Conservation (phyloP, 2,113 vertebrate species). For the Procavia capensis region DNA sequence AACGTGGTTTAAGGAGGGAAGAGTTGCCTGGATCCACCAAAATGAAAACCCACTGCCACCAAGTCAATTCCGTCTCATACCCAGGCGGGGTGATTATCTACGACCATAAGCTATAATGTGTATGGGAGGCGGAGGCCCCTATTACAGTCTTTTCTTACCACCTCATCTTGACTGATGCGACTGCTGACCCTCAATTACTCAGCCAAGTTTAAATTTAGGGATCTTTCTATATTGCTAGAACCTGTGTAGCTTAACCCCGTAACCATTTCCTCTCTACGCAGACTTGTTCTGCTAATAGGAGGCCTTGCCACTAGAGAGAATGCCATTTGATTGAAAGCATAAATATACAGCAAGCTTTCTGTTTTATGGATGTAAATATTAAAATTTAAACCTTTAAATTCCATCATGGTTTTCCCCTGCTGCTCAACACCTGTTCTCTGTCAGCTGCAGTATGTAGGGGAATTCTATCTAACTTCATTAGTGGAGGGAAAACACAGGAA, state of each 20-base stretch:
- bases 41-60: too few relatives aligned
- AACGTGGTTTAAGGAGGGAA: not conserved
- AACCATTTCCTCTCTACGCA: not conserved
- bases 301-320: not conserved
- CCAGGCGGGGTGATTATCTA: not conserved
- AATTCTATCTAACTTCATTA: conserved; percentile 60
- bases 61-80: too few relatives aligned
- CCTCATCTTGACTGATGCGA: not conserved
- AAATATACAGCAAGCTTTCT: not conserved
- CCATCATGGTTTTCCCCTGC: conserved; percentile 7
- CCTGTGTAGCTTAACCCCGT: not conserved
- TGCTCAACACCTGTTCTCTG: conserved; percentile 34
- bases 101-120: not conserved
- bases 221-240: not conserved
- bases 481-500: conserved; percentile 49
- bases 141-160: not conserved
- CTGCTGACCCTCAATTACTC: not conserved
- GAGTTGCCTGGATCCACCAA: not conserved
- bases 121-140: not conserved
- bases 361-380: not conserved
- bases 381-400: conserved; percentile 44
- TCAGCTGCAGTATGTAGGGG: conserved; percentile 20
- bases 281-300: not conserved
- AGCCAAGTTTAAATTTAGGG: not conserved
- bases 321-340: not conserved